Evolutionary conservation across 2,888 invertebrate genomes (phyloP).

Genomic region (Silvanus unidentatus): DNA sequence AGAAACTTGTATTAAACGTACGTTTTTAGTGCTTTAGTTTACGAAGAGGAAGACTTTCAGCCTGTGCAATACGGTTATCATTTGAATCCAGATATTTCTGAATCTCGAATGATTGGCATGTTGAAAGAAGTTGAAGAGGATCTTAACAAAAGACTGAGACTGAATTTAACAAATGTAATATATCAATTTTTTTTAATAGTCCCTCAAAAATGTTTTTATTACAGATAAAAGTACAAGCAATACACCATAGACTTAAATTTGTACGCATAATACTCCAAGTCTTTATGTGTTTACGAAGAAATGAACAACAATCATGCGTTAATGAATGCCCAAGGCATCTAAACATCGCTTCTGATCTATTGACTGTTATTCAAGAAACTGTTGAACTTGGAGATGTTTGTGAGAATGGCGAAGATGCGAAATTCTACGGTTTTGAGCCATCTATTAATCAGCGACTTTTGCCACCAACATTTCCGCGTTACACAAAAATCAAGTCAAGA

Average conservation of each 20-base stretch:
- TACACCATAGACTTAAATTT: conserved; percentile 65
- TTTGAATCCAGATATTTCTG: conserved; percentile 74
- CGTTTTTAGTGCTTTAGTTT: conserved; percentile 66
- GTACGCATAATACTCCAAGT: conserved; percentile 81
- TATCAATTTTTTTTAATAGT: conserved; percentile 50
- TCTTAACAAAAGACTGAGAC: background rate
- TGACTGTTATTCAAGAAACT: conserved; percentile 74
- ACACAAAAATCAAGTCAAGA: conserved; percentile 82
- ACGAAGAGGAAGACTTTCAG: conserved; percentile 96
- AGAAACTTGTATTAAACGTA: too few species aligned
- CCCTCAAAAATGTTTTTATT: conserved; percentile 28
- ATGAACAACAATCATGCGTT: conserved; percentile 53
- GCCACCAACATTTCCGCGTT: conserved; percentile 97
- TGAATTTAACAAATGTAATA: too few species aligned
- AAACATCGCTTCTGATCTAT: conserved; percentile 73
- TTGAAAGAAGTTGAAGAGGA: conserved; percentile 90
- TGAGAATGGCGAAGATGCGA: conserved; percentile 44
- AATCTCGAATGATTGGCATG: conserved; percentile 73
- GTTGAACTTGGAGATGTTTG: conserved; percentile 54
- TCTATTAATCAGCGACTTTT: conserved; percentile 90
- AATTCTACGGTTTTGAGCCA: conserved; percentile 92
- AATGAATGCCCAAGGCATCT: conserved; percentile 77
- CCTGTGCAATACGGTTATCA: conserved; percentile 86
- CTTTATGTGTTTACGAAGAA: conserved; percentile 55
- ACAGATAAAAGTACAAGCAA: conserved; percentile 43